These are phyloP conservation scores for Darevskia mixta DNA, from an alignment of 2,797 vertebrate species.

Conservation along the genomic window DNA sequence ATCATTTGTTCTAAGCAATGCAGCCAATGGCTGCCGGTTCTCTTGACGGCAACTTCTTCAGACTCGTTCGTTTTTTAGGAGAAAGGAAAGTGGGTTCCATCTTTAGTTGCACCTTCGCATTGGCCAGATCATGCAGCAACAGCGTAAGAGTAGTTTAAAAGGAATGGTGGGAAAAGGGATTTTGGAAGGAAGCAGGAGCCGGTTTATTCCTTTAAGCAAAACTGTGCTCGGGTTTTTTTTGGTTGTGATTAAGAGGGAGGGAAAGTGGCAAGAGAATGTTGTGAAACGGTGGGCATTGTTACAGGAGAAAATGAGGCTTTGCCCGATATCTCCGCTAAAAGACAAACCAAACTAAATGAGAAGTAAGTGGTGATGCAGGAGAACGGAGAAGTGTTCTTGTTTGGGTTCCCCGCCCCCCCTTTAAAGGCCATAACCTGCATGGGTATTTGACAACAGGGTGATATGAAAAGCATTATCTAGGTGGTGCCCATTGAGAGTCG, in stretches of 20 bases:
- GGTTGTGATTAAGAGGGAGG: background rate
- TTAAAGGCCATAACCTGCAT: background rate
- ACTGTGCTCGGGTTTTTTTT: background rate
- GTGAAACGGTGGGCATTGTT: background rate
- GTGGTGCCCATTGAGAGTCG: background rate
- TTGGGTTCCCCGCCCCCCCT: too few species aligned
- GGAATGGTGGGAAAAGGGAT: background rate
- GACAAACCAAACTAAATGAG: background rate
- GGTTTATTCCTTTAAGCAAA: background rate
- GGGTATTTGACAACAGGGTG: background rate
- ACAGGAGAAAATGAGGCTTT: background rate
- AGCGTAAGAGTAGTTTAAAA: background rate
- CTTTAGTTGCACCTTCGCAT: background rate
- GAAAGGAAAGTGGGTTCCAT: conserved; percentile 19
- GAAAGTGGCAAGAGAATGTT: background rate
- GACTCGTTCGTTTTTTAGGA: background rate
- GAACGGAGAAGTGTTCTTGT: too few species aligned
- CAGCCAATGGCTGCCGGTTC: background rate
- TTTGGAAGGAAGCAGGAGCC: background rate
- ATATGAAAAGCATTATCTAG: background rate
- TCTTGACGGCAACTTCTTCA: background rate
- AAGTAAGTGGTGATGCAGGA: background rate
- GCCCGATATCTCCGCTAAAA: background rate
- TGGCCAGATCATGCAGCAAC: background rate
- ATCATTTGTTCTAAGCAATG: conserved; percentile 18